Evolutionary conservation across 2,888 invertebrate genomes (phyloP).

Genomic region (Latrodectus hesperus): DNA sequence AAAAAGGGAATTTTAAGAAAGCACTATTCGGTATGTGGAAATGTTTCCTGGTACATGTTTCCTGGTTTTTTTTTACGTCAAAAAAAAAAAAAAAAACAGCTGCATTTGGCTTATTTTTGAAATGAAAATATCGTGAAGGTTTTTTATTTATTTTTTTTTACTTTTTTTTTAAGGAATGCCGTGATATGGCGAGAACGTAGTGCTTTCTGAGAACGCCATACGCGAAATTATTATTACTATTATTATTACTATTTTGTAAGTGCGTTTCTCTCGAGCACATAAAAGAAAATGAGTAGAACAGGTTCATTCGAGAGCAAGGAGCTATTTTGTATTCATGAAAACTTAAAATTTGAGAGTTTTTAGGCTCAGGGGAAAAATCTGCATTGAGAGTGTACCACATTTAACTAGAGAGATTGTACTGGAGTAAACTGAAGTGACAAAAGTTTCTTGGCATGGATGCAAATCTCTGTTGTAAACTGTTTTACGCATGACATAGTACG

Average conservation of each 20-base stretch:
- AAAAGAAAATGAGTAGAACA: conserved; percentile 56
- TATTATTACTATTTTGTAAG: neutral
- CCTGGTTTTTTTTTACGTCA: no score
- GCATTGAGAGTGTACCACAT: conserved; percentile 60
- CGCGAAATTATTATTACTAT: neutral
- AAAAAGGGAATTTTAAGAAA: no score
- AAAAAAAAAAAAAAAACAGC: no score
- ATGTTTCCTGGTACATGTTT: no score
- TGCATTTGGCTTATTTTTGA: no score
- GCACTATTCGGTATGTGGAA: no score
- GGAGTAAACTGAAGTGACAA: conserved; percentile 25
- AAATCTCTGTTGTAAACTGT: conserved; percentile 38
- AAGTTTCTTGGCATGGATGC: conserved; percentile 14
- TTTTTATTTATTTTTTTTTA: no score
- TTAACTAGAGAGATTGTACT: conserved; percentile 33
- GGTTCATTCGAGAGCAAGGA: conserved; percentile 49
- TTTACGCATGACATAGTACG: conserved; percentile 60
- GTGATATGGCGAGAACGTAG: neutral
- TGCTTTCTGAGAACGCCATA: neutral
- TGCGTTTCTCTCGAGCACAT: conserved; percentile 14
- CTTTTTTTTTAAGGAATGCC: no score
- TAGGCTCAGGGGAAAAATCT: conserved; percentile 54
- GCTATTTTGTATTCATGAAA: conserved; percentile 68
- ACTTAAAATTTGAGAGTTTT: conserved; percentile 58
- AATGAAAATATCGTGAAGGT: no score